These are phyloP conservation scores for Hylomyscus alleni DNA, from an alignment of 2,797 vertebrate species.

Conservation along the genomic window DNA sequence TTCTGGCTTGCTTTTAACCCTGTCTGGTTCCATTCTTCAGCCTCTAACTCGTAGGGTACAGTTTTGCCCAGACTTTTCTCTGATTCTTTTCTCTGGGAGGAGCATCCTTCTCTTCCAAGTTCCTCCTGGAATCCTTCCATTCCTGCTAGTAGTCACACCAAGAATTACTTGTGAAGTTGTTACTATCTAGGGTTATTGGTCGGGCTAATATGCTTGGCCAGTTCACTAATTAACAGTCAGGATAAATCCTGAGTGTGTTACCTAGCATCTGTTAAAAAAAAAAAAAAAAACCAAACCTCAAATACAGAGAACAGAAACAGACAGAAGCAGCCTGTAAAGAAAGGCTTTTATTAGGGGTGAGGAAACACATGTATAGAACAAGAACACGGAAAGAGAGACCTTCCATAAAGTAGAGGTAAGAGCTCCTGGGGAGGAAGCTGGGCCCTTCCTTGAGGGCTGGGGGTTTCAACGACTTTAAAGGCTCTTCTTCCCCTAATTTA, in stretches of 20 bases:
- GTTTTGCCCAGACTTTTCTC: background rate
- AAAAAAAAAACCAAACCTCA: background rate
- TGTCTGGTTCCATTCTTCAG: background rate
- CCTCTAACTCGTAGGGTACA: background rate
- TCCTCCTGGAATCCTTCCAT: background rate
- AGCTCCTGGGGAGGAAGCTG: background rate
- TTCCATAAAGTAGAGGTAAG: background rate
- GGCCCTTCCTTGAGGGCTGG: background rate
- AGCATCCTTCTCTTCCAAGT: background rate
- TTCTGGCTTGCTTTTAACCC: background rate
- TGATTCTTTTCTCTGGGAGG: background rate
- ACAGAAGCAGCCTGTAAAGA: background rate
- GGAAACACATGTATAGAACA: background rate
- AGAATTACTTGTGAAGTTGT: background rate
- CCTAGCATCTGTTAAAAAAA: background rate
- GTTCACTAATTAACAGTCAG: background rate
- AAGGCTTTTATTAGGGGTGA: background rate
- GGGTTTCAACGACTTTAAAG: background rate
- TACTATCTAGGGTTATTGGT: background rate
- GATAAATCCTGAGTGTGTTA: background rate
- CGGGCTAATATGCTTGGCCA: background rate
- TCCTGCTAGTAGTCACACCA: background rate
- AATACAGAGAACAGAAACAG: background rate
- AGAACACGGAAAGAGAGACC: background rate
- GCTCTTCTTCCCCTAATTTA: background rate